A percentile compares a stretch with the other conserved stretches of the same genome.
These are phyloP conservation scores for Rugalucina vietnamica DNA, from an alignment of 2,888 invertebrate species.

Conservation along the genomic window DNA sequence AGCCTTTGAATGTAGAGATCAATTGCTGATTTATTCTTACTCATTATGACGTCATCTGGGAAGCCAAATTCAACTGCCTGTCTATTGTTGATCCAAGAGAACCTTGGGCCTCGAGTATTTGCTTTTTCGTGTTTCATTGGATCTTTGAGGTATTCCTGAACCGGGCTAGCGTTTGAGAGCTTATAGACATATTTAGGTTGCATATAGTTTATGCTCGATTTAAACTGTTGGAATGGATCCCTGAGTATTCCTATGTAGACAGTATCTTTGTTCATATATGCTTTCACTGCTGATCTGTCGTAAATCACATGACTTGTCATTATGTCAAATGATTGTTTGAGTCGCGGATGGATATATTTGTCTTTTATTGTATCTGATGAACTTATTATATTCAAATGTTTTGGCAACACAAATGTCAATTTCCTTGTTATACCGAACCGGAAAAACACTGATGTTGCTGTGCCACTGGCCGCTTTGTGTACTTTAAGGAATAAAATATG, in stretches of 20 bases:
- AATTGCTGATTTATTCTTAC: constrained; percentile 48
- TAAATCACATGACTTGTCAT: constrained; percentile 68
- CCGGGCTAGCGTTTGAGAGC: constrained; percentile 44
- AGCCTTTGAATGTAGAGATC: constrained; percentile 60
- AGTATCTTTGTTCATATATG: constrained; percentile 53
- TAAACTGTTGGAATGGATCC: constrained; percentile 67
- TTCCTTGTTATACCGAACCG: constrained; percentile 58
- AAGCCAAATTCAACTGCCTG: constrained; percentile 68
- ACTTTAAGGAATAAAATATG: constrained; percentile 70
- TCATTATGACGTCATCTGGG: constrained; percentile 54
- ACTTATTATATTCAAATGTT: constrained; percentile 58
- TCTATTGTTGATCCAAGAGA: constrained; percentile 65
- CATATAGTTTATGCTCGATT: constrained; percentile 67
- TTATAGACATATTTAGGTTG: constrained; percentile 59
- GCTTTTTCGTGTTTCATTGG: constrained; percentile 53
- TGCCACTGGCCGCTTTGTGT: constrained; percentile 69
- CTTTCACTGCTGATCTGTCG: constrained; percentile 55
- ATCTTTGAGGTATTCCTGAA: constrained; percentile 61
- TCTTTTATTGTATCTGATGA: constrained; percentile 44
- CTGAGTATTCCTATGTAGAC: constrained; percentile 67
- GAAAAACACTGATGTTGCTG: constrained; percentile 64
- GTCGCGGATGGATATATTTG: constrained; percentile 51
- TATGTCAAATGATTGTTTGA: constrained; percentile 62
- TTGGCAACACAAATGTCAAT: constrained; percentile 65
- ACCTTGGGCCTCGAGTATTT: constrained; percentile 18